Base-by-base conservation (phyloP, 2,113 vertebrate species). In the Ailuropoda melanoleuca region DNA sequence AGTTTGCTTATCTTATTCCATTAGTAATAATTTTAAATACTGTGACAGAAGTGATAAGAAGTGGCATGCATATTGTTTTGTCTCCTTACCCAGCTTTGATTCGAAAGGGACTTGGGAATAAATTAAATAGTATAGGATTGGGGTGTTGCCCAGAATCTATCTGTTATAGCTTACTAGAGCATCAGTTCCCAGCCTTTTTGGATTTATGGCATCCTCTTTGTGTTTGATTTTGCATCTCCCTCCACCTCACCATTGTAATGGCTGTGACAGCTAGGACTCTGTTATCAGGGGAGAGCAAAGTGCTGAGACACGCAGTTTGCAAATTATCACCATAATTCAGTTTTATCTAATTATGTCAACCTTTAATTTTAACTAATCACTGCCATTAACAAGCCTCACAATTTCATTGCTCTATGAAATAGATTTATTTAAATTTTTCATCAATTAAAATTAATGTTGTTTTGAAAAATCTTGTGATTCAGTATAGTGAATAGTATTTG, bases 331-430 rank as follows among this genome's bases (percentile, higher is more conserved):
- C 62, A 2, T 75, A 62, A 70, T 60, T 95, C 81, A 88, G 0
- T 81, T 58, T 90, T 74, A 78, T 37, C 23, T 94, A 75, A 56
- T 94, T 68, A n/a, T 14, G 24, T 88, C 89, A 84, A 1, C 70
- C 46, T 97, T 97, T 68, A 50, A 64, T 89, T 95, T 96, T 94
- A 72, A 84, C 19, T 74, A 75, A 96, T 97, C 82, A 82, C 62
- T 89, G 43, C 17, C 39, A 87, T 60, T 75, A 94, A 62, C 48
- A 90, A 85, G 23, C 31, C 66, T 1, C 24, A 48, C 15, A 29
- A 74, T 68, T 92, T 29, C 64, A 70, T 77, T 72, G 72, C 39
- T 75, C 1, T 91, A 8, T 81, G 37, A 24, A 48, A 77, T 90
- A 39, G 55, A 72, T 82, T 89, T 92, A 56, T 77, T 88, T 95